Evolutionary conservation across 2,797 vertebrate genomes (phyloP).

Genomic region (Platyrinchus mystaceus): DNA sequence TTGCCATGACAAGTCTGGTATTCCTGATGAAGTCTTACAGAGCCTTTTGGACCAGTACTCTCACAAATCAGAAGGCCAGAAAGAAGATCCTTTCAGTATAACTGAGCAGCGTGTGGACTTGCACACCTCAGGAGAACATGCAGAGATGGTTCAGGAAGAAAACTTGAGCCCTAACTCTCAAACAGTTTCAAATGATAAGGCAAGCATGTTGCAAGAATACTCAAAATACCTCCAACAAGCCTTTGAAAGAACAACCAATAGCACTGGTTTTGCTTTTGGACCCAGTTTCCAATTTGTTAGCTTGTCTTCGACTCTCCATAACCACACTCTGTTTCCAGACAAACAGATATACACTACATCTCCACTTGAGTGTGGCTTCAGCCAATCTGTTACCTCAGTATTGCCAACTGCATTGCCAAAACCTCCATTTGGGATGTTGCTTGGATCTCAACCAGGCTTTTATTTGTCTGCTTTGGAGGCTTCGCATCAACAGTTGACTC

Average conservation of each 20-base stretch:
- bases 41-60: constrained; percentile 97
- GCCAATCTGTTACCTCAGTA: constrained; percentile 91
- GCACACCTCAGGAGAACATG: constrained; percentile 84
- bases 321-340: constrained; percentile 90
- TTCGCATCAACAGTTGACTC: constrained; percentile 96
- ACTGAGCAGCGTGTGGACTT: constrained; percentile 92
- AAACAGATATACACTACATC: constrained; percentile 93
- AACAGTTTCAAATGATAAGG: constrained; percentile 89
- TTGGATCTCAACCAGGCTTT: constrained; percentile 91
- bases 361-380: constrained; percentile 93
- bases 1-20: constrained; percentile 95
- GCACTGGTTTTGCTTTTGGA: constrained; percentile 88
- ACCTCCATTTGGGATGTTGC: constrained; percentile 95
- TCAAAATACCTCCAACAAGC: constrained; percentile 98
- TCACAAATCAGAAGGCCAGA: constrained; percentile 91
- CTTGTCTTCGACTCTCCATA: constrained; percentile 88
- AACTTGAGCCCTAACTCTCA: constrained; percentile 85
- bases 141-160: constrained; percentile 88
- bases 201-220: constrained; percentile 94
- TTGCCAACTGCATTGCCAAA: constrained; percentile 91
- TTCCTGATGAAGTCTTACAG: constrained; percentile 97
- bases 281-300: constrained; percentile 90
- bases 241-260: constrained; percentile 96
- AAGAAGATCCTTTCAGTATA: constrained; percentile 93
- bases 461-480: constrained; percentile 91